Conservation (phyloP, 2,888 invertebrate species). For the Noctua pronuba region DNA sequence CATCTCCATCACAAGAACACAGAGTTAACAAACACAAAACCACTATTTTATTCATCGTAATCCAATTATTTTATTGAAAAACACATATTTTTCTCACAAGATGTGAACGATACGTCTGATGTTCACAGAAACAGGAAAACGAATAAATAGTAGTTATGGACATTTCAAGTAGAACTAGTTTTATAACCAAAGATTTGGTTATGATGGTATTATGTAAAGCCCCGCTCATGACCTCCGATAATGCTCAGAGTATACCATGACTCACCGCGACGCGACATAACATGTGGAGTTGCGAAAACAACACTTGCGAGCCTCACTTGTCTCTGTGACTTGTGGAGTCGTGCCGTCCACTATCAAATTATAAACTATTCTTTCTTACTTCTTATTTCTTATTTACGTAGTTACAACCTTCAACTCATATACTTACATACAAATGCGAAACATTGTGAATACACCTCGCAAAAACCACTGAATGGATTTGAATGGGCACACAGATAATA, state of each 20-base stretch:
- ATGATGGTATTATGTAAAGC: not conserved
- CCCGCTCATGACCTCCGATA: not conserved
- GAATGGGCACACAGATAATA: too few species aligned
- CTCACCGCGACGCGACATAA: not conserved
- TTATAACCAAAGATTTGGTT: not conserved
- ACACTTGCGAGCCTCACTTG: not conserved
- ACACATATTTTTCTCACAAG: not conserved
- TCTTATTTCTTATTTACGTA: too few species aligned
- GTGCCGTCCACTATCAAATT: too few species aligned
- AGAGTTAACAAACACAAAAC: not conserved
- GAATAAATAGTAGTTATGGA: not conserved
- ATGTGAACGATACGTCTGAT: not conserved
- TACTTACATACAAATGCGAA: too few species aligned
- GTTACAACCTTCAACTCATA: too few species aligned
- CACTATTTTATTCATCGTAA: slow-evolving; percentile 6
- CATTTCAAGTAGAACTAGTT: slow-evolving; percentile 5
- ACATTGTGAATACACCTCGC: too few species aligned
- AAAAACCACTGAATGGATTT: too few species aligned
- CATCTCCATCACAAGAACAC: not conserved
- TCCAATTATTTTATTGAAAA: too few species aligned
- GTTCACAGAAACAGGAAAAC: not conserved
- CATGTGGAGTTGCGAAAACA: not conserved
- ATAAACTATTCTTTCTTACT: too few species aligned
- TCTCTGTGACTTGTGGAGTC: too few species aligned
- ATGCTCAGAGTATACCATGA: not conserved